Evolutionary conservation across 2,888 invertebrate species (phyloP), one percentile per base, ranked within the genome.

Genomic region (Ashinkailepas kermadecensis): DNA sequence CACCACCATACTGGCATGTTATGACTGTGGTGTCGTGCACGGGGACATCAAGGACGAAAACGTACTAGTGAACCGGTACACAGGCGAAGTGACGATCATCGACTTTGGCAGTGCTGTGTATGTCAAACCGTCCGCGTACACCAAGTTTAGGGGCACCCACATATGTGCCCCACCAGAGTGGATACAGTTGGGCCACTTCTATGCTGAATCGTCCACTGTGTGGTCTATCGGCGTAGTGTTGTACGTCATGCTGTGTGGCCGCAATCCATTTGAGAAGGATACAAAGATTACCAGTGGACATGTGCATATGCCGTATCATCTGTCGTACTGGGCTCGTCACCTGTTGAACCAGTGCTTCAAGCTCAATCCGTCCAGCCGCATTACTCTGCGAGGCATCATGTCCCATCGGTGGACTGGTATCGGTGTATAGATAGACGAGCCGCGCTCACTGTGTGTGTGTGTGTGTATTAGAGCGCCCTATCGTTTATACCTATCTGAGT

Each of bases 141-240:
- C 88, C 57, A 89, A 90, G 82, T 90, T 74, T 79, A 23, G 86
- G 89, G 90, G 90, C 81, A 90, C 90, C 9, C 85, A 89, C 82
- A 90, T 90, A 78, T 90, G 90, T 86, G 88, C 88, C 83, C 89
- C 90, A 6, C 90, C 90, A 18, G 90, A 90, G 85, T 90, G 90
- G 89, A 88, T 90, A 83, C 85, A 86, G 59, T 85, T 87, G 82
- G 86, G 87, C 70, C 85, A 87, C 10, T 90, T 90, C 85, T 86
- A 88, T 82, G 90, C 88, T 9, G 85, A 87, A 4, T 86, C 88
- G 11, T 89, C 89, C 23, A 88, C 89, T 9, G 89, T 90, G 2
- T 90, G 90, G 90, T 89, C 89, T 3, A 86, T 90, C 78, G 90
- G 90, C 65, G 88, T 90, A 82, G 87, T 90, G 3, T 86, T 90